Evolutionary conservation across 2,113 vertebrate species (phyloP), one percentile per base, ranked within the genome.

Genomic region (Thalassarche chlororhynchos): DNA sequence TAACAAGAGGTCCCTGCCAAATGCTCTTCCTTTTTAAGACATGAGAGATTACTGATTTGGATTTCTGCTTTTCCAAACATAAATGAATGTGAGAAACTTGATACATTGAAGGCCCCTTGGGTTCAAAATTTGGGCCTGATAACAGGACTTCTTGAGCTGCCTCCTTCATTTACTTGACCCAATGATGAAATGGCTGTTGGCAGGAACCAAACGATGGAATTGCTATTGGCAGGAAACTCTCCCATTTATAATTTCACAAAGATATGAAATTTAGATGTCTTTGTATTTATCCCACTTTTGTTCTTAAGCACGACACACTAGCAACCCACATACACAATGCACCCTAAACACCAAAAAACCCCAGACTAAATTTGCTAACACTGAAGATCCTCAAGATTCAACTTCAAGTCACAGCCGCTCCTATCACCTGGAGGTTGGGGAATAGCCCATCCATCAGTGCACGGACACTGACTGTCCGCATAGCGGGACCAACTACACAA

Each of bases 381-480:
- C 20, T 28, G 19, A 91, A 81, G 38, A 78, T 36, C 14, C 31
- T 77, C 17, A 57, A 36, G 46, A 31, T 32, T 46, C 42, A 36
- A 14, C 16, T 47, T 58, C 13, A 62, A 40, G 24, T 5, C 42
- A 18, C 0, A 12, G 21, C 12, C 17, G 7, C 31, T 44, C 5
- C 0, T 7, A 9, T 17, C 71, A 68, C 25, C 40, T 0, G 1
- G 23, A 14, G 25, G 31, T 8, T 36, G n/a, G 21, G 17, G 25
- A 79, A 46, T 1, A 47, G 28, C 49, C 34, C 5, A 0, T 19
- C n/a, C 1, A 0, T 18, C 60, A 19, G 36, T 6, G 25, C 36
- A 7, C 0, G 2, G 24, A 25, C 34, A 58, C 20, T 1, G 5
- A 23, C 15, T 1, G 2, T 14, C 24, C 0, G 1, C n/a, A 15